Evolutionary conservation across 2,888 invertebrate species (phyloP).

Genomic region (Polia nebulosa): DNA sequence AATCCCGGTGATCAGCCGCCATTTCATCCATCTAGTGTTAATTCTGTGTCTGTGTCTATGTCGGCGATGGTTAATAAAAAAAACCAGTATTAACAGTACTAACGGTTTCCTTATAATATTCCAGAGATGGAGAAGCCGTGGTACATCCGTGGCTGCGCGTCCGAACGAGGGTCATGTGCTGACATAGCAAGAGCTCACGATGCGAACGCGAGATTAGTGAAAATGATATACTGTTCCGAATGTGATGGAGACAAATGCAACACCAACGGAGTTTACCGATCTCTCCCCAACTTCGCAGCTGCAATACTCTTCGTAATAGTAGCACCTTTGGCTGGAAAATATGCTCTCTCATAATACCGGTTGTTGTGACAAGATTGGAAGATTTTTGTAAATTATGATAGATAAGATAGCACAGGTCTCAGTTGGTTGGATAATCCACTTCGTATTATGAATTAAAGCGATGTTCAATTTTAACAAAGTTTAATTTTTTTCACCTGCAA

Average conservation of each 20-base stretch:
- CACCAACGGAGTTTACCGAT: conserved; percentile 71
- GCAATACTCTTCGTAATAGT: conserved; percentile 76
- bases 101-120: conserved; percentile 14
- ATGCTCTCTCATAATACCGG: conserved; percentile 70
- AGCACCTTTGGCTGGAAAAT: conserved; percentile 78
- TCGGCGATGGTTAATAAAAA: too few relatives aligned
- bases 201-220: conserved; percentile 69
- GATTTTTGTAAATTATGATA: conserved; percentile 12
- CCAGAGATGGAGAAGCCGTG: conserved; percentile 77
- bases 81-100: background rate
- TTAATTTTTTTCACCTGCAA: background rate
- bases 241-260: conserved; percentile 82
- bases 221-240: conserved; percentile 75
- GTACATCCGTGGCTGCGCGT: conserved; percentile 81
- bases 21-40: too few relatives aligned
- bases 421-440: conserved; percentile 12
- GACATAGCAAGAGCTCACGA: conserved; percentile 76
- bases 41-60: too few relatives aligned
- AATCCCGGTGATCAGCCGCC: too few relatives aligned
- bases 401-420: conserved; percentile 13
- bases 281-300: conserved; percentile 71
- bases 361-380: background rate
- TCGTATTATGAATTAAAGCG: conserved; percentile 35
- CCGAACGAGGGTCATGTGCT: conserved; percentile 80
- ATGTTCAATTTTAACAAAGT: background rate